Conservation (phyloP, 2,888 invertebrate genomes). For the Abrostola triplasia region DNA sequence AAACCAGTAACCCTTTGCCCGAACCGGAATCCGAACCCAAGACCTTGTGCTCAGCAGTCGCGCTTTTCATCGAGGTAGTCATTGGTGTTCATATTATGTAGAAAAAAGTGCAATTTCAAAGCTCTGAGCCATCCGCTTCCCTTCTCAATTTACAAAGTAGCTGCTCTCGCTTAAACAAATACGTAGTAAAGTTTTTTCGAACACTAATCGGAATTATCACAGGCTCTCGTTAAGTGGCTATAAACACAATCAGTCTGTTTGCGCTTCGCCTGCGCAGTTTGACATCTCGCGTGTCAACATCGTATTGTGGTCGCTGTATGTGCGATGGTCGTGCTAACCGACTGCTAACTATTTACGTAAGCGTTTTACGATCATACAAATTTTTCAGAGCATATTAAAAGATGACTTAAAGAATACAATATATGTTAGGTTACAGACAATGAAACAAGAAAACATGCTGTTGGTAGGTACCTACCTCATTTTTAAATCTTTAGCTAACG, state of each 20-base stretch:
- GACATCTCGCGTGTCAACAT: conserved; percentile 78
- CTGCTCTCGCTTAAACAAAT: conserved; percentile 81
- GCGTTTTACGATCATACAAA: conserved; percentile 62
- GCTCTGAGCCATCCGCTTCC: conserved; percentile 46
- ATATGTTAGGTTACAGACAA: not conserved
- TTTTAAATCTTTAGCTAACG: too few species aligned
- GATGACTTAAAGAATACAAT: conserved; percentile 12
- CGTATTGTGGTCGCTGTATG: conserved; percentile 74
- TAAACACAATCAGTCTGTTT: conserved; percentile 87
- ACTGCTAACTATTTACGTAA: conserved; percentile 81
- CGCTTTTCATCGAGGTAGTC: too few species aligned
- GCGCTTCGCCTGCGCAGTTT: conserved; percentile 79
- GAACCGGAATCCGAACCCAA: too few species aligned
- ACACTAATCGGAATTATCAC: conserved; percentile 86
- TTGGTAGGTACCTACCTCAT: too few species aligned
- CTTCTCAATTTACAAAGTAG: conserved; percentile 77
- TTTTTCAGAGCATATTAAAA: conserved; percentile 44
- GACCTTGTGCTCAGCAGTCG: too few species aligned
- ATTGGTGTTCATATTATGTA: too few species aligned
- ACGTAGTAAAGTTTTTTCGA: conserved; percentile 80
- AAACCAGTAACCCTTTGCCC: too few species aligned
- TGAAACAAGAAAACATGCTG: too few species aligned
- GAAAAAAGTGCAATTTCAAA: conserved; percentile 43
- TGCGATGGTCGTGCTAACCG: conserved; percentile 78
- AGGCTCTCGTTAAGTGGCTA: conserved; percentile 85